These are phyloP conservation scores for Dipodomys merriami DNA, from an alignment of 2,113 vertebrate species.

Conservation along the genomic window DNA sequence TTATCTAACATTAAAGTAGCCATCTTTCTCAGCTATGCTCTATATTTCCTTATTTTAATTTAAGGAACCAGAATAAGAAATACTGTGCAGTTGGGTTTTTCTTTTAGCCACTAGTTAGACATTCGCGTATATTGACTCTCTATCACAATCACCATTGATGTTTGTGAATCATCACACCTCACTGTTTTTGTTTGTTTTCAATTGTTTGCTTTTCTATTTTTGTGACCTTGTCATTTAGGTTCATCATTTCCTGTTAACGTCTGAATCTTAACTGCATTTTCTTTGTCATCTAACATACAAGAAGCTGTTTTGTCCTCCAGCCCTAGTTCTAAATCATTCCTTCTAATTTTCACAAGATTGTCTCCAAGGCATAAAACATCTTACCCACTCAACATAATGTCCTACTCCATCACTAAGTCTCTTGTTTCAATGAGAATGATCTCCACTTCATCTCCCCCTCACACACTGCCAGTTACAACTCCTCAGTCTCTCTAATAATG, in stretches of 20 bases:
- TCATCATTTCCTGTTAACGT: background rate
- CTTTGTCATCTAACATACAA: background rate
- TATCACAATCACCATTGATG: background rate
- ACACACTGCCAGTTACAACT: background rate
- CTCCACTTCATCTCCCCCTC: background rate
- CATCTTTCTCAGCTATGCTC: background rate
- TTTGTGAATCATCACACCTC: background rate
- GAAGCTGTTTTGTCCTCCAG: background rate
- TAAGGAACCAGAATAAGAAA: background rate
- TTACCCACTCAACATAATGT: background rate
- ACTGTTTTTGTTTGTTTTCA: background rate
- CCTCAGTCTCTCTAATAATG: background rate
- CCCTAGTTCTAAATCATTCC: background rate
- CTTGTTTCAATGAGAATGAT: background rate
- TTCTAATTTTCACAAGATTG: background rate
- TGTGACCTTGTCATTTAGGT: background rate
- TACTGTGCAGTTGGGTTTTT: too few species aligned
- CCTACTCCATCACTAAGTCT: background rate
- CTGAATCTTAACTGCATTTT: background rate
- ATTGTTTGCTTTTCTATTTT: background rate
- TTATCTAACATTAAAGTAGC: conserved; percentile 9
- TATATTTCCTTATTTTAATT: background rate
- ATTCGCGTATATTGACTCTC: conserved; percentile 3
- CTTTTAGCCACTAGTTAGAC: background rate
- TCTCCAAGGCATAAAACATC: background rate